Percentiles rank a stretch among this genome's conserved stretches.
phyloP scores from a whole-genome alignment of 2,888 invertebrate species.

The Nipponacmea schrenckii region DNA sequence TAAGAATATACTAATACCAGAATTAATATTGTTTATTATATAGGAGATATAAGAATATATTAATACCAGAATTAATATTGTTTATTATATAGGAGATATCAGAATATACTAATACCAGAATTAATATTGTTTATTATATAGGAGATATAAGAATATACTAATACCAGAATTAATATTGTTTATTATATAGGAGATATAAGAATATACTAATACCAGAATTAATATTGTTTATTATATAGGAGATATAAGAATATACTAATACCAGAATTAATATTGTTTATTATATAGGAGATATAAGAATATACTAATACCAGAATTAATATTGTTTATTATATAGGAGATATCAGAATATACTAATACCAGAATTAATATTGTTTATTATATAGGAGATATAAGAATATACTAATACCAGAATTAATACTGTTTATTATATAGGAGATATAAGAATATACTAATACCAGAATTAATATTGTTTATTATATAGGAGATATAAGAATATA shows the following conservation, averaged over 20 bases:
- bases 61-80: slow-evolving; percentile 45
- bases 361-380: slow-evolving; percentile 31
- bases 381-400: slow-evolving; percentile 36
- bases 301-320: slow-evolving; percentile 49
- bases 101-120: slow-evolving; percentile 46
- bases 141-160: slow-evolving; percentile 40
- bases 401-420: slow-evolving; percentile 48
- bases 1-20: slow-evolving; percentile 45
- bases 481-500: slow-evolving; percentile 39
- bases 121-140: slow-evolving; percentile 25
- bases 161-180: slow-evolving; percentile 41
- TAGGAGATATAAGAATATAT: slow-evolving; percentile 39
- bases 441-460: slow-evolving; percentile 47
- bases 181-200: slow-evolving; percentile 34
- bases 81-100: slow-evolving; percentile 33
- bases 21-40: slow-evolving; percentile 20
- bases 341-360: slow-evolving; percentile 44
- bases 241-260: slow-evolving; percentile 43
- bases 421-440: slow-evolving; percentile 27
- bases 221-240: slow-evolving; percentile 23
- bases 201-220: slow-evolving; percentile 49
- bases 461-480: slow-evolving; percentile 23
- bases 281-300: slow-evolving; percentile 35
- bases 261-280: slow-evolving; percentile 34
- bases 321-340: slow-evolving; percentile 26